Evolutionary conservation across 1,140 invertebrate genomes (phyloP).

Genomic region (Oscheius sp.): DNA sequence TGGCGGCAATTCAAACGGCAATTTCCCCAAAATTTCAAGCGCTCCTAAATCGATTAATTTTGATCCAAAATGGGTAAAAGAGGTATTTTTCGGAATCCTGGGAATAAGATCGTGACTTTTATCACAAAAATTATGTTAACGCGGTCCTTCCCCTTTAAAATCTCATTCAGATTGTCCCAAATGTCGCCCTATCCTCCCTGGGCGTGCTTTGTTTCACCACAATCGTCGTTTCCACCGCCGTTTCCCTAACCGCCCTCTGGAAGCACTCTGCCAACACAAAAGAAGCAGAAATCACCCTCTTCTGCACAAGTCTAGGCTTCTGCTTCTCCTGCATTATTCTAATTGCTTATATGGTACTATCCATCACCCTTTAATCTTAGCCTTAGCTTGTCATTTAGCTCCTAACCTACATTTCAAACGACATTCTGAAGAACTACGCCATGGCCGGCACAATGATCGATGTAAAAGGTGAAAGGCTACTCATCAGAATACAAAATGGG

Average conservation of each 20-base stretch:
- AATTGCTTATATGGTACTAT: not conserved
- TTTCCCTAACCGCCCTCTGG: not conserved
- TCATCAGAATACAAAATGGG: not conserved
- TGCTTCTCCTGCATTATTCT: not conserved
- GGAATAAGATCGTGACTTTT: no score
- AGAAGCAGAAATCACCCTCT: conserved; percentile 1
- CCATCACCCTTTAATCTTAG: not conserved
- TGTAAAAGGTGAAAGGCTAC: not conserved
- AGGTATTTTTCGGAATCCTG: no score
- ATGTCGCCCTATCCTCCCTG: not conserved
- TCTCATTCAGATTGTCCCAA: not conserved
- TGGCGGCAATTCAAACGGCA: no score
- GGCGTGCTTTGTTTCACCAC: not conserved
- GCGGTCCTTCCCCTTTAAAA: no score
- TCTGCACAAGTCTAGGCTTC: not conserved
- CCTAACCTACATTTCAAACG: not conserved
- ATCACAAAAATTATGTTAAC: no score
- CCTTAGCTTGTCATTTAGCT: not conserved
- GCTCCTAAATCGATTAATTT: no score
- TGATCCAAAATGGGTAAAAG: no score
- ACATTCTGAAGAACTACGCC: not conserved
- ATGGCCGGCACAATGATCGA: not conserved
- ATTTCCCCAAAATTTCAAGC: no score
- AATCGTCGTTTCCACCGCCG: not conserved
- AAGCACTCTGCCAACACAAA: not conserved